Evolutionary conservation across 1,140 invertebrate species (phyloP).

Genomic region (Hycleus phaleratus): DNA sequence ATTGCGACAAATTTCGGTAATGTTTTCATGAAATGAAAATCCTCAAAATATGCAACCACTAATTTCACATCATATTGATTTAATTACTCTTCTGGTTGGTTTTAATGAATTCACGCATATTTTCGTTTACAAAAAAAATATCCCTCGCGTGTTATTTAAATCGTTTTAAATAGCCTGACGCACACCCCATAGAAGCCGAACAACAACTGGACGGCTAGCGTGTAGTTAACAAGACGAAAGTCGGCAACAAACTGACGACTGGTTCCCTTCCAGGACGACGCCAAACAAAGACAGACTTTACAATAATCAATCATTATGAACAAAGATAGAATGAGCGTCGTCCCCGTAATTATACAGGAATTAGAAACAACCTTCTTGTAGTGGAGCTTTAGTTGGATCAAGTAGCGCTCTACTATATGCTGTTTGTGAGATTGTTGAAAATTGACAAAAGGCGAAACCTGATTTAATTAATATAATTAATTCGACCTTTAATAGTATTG

Average conservation of each 20-base stretch:
- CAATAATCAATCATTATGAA: slow-evolving; percentile 14
- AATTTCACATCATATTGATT: too few relatives aligned
- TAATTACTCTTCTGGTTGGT: too few relatives aligned
- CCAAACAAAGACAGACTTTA: slow-evolving; percentile 18
- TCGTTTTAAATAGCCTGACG: slow-evolving; percentile 2
- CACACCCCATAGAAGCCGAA: slow-evolving; percentile 15
- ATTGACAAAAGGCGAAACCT: slow-evolving; percentile 27
- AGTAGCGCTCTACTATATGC: slow-evolving; percentile 25
- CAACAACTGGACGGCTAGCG: slow-evolving; percentile 20
- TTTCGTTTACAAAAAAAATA: too few relatives aligned
- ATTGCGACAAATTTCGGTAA: too few relatives aligned
- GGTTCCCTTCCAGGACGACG: slow-evolving; percentile 22
- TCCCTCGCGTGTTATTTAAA: neutral
- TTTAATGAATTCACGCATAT: too few relatives aligned
- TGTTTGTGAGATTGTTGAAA: slow-evolving; percentile 28
- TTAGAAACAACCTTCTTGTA: slow-evolving; percentile 33
- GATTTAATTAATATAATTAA: slow-evolving; percentile 32
- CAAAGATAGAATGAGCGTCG: slow-evolving; percentile 8
- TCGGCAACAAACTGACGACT: slow-evolving; percentile 25
- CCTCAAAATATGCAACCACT: too few relatives aligned
- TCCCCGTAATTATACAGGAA: slow-evolving; percentile 28
- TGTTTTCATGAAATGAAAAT: too few relatives aligned
- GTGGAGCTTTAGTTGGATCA: slow-evolving; percentile 17
- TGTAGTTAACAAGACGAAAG: slow-evolving; percentile 18
- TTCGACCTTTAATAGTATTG: neutral